Evolutionary conservation across 1,140 invertebrate species (phyloP).

Genomic region (Helicoverpa zea): DNA sequence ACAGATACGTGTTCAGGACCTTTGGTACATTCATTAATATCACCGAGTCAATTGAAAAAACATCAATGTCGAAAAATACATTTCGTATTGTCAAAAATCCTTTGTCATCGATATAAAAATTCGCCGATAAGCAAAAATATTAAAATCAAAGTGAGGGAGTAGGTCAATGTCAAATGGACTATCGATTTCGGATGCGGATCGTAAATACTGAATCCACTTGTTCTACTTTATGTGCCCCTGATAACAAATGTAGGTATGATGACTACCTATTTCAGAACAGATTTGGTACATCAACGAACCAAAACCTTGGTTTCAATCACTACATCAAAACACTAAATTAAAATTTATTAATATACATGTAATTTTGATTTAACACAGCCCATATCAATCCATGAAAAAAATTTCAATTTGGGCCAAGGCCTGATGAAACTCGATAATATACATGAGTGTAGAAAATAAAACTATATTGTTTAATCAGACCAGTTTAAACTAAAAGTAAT

Average conservation of each 20-base stretch:
- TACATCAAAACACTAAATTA: conserved; percentile 26
- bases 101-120: conserved; percentile 37
- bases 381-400: conserved; percentile 51
- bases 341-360: conserved; percentile 39
- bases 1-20: no score
- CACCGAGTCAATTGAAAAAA: no score
- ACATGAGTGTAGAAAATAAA: conserved; percentile 42
- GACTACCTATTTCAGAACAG: neutral
- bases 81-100: conserved; percentile 12
- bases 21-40: no score
- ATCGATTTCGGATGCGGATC: conserved; percentile 63
- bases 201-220: conserved; percentile 64
- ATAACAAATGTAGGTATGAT: conserved; percentile 28
- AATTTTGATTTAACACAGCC: conserved; percentile 29
- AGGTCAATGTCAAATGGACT: conserved; percentile 62
- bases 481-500: conserved; percentile 9
- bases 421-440: conserved; percentile 47
- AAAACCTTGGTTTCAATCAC: conserved; percentile 20
- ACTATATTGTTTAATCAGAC: conserved; percentile 38
- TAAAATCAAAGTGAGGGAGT: conserved; percentile 59
- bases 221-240: conserved; percentile 52
- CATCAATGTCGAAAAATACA: neutral
- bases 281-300: neutral
- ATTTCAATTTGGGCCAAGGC: conserved; percentile 56
- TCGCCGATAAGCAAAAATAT: conserved; percentile 51